A percentile compares a stretch with the other conserved stretches of the same genome.
Evolutionary conservation across 1,140 invertebrate species (phyloP).

Genomic region (Nasonia longicornis): DNA sequence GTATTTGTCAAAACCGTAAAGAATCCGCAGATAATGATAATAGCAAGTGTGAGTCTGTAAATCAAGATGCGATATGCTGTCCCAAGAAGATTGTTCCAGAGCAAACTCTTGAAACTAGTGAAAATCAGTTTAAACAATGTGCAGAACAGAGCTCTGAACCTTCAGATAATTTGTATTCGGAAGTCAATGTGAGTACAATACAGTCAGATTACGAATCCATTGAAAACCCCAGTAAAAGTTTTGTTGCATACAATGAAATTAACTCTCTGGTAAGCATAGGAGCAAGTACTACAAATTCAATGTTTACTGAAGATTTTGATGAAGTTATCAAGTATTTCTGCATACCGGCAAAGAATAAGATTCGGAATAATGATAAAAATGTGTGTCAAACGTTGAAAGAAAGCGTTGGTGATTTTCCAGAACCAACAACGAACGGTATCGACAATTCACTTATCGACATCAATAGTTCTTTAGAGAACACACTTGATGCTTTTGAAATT

Average conservation of each 20-base stretch:
- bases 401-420: not conserved
- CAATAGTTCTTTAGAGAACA: not conserved
- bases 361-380: not conserved
- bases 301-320: constrained; percentile 6
- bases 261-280: not conserved
- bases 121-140: not conserved
- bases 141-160: not conserved
- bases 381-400: not conserved
- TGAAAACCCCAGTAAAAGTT: not conserved
- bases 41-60: not conserved
- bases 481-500: not conserved
- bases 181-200: not conserved
- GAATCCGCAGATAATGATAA: not conserved
- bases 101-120: not conserved
- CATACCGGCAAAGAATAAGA: not conserved
- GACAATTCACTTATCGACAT: not conserved
- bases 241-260: not conserved
- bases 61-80: not conserved
- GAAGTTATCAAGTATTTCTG: constrained; percentile 1
- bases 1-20: not conserved
- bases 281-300: not conserved
- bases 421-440: not conserved
- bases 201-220: not conserved
- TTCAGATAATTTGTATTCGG: not conserved
- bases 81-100: not conserved